Evolutionary conservation across 2,888 invertebrate genomes (phyloP), one percentile per base, ranked within the genome.

Genomic region (Tricholauxania praeusta): DNA sequence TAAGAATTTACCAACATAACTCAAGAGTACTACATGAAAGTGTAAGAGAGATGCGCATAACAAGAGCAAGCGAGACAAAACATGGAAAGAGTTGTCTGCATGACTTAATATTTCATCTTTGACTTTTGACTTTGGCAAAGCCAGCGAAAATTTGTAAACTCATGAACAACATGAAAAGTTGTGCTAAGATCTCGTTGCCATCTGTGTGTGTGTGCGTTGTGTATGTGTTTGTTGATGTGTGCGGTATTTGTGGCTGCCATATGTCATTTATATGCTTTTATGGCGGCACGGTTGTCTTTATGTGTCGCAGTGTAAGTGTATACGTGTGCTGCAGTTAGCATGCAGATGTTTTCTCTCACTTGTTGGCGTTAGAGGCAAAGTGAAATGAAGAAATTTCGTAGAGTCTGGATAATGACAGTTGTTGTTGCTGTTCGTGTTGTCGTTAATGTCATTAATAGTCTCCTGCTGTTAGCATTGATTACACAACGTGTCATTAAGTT

Each of bases 381-480:
- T n/a, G 39, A 19, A 63, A 12, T 12, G 63, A 48, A 48, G 14
- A 28, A 28, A 28, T 14, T 62, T 17, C 12, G 6, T 15, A 47
- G 63, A 32, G 14, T 22, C 17, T 63, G 17, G 32, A 19, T 48
- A 59, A 49, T 49, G 57, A 17, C 6, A 28, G 53, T 66, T 28
- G 52, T 64, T 19, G 53, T 53, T 52, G 70, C 19, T 39, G 47
- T 69, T 62, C 15, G 62, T 63, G 70, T 70, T 70, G 62, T 7
- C 64, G 52, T 53, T 52, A 62, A 63, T 63, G 39, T 47, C 70
- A 49, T 52, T 70, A 70, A 70, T 70, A 70, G 70, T 52, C 63
- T 14, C 62, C 70, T 47, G 70, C 70, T 70, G 70, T 70, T 70
- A 53, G 70, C 70, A 70, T 63, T 70, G 70, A 70, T 70, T 70